These are phyloP conservation scores for Syritta pipiens DNA, from an alignment of 2,888 invertebrate species.

Conservation along the genomic window DNA sequence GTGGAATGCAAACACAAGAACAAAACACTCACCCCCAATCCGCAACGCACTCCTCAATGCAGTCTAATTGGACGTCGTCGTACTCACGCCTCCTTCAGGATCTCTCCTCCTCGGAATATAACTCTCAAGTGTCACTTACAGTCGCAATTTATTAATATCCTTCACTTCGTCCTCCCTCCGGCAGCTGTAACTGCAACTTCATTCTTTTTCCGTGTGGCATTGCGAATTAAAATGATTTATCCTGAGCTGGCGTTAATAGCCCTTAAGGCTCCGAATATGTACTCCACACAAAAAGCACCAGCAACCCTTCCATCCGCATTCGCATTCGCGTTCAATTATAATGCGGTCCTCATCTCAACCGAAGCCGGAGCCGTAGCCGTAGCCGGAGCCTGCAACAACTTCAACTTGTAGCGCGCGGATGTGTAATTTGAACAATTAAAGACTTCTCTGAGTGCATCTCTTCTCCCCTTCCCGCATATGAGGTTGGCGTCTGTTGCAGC, in stretches of 20 bases:
- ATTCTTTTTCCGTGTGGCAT: slow-evolving; percentile 51
- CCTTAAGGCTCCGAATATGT: slow-evolving; percentile 31
- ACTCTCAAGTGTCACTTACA: slow-evolving; percentile 63
- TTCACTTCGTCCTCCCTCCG: too few species aligned
- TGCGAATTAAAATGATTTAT: slow-evolving; percentile 66
- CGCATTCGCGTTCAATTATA: slow-evolving; percentile 46
- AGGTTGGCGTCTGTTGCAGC: slow-evolving; percentile 32
- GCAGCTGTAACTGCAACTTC: too few species aligned
- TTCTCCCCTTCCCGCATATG: too few species aligned
- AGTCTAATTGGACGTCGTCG: slow-evolving; percentile 56
- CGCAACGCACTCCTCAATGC: too few species aligned
- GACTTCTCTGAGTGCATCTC: slow-evolving; percentile 64
- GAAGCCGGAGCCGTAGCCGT: too few species aligned
- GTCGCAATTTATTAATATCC: slow-evolving; percentile 63
- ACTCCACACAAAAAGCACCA: slow-evolving; percentile 4
- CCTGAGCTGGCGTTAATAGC: slow-evolving; percentile 58
- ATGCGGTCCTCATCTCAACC: slow-evolving; percentile 10
- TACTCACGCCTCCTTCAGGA: slow-evolving; percentile 28
- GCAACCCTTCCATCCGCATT: too few species aligned
- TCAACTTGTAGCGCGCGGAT: slow-evolving; percentile 47
- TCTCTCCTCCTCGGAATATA: slow-evolving; percentile 53
- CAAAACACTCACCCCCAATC: too few species aligned
- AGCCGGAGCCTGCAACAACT: too few species aligned
- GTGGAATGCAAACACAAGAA: too few species aligned
- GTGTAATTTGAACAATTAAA: slow-evolving; percentile 66